Base-by-base conservation (phyloP, 2,888 invertebrate genomes). In the Athalia cordata region DNA sequence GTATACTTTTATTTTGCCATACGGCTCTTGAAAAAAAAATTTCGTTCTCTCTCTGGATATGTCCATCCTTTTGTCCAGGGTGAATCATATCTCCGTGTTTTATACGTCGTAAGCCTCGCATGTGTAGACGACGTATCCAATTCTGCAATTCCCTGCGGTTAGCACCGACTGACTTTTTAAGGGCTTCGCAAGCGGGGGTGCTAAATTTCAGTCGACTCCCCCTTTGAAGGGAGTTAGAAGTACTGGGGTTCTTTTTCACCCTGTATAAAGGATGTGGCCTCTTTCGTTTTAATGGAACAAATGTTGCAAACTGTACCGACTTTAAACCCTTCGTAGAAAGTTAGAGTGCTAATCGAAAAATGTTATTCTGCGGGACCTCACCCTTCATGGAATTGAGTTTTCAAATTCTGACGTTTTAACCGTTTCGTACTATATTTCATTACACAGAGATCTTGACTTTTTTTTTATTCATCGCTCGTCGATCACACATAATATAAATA, bases 201-300 rank as follows among this genome's bases (percentile, higher is more conserved):
- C 81, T 66, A 77, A 65, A 65, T 59, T 82, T 79, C 52, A 82
- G 78, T 76, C 79, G 80, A 83, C 82, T 82, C 83, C 77, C 74
- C 50, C 77, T 77, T 75, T 75, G 79, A 11, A 75, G 75, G 62
- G 62, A 64, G 59, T 47, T 49, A 49, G 11, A n/a, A 62, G 50
- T 64, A 7, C 45, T 15, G 75, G 75, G 75, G 75, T 29, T 61
- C 47, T 45, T 52, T 47, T 29, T 45, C 45, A 57, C n/a, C n/a
- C 47, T 29, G 45, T 13, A 55, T 11, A n/a, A 9, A 13, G 47
- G 59, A 47, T 72, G 59, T 59, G 72, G 81, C 78, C 83, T 84
- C 84, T 84, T 83, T 81, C 83, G 81, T 83, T 86, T 29, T 87
- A 86, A 87, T 87, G 86, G 87, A 86, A 86, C 87, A 87, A 87